Percentiles rank a stretch among this genome's conserved stretches.
These are phyloP conservation scores for Sisor rabdophorus DNA, from an alignment of 2,113 vertebrate species.

Conservation along the genomic window DNA sequence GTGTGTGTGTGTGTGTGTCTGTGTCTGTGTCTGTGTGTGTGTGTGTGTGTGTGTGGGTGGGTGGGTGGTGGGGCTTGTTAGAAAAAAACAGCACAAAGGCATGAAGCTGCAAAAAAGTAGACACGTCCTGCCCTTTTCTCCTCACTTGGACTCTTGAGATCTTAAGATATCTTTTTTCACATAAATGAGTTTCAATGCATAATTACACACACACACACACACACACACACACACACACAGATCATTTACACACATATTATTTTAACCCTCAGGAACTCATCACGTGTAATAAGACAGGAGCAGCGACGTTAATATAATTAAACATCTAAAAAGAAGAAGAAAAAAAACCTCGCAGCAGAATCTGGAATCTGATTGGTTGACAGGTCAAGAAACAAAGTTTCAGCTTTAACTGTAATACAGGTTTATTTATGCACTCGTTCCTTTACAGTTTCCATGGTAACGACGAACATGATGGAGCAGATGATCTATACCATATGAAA, in stretches of 20 bases:
- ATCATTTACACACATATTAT: neutral
- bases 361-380: neutral
- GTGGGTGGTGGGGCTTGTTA: neutral
- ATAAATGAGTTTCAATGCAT: neutral
- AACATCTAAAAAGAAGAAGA: no score
- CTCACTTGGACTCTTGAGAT: neutral
- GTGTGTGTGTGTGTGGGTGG: neutral
- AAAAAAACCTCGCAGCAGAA: neutral
- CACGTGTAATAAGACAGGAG: neutral
- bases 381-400: neutral
- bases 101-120: neutral
- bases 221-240: neutral
- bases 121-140: neutral
- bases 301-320: no score
- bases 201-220: neutral
- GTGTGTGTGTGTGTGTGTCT: neutral
- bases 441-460: conserved; percentile 22
- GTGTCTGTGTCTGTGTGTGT: neutral
- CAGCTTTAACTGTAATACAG: neutral
- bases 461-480: neutral
- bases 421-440: neutral
- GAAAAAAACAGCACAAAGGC: neutral
- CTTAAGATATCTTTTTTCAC: neutral
- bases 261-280: neutral
- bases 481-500: neutral